phyloP scores from a whole-genome alignment of 2,113 vertebrate genomes.

The Passer montanus region DNA sequence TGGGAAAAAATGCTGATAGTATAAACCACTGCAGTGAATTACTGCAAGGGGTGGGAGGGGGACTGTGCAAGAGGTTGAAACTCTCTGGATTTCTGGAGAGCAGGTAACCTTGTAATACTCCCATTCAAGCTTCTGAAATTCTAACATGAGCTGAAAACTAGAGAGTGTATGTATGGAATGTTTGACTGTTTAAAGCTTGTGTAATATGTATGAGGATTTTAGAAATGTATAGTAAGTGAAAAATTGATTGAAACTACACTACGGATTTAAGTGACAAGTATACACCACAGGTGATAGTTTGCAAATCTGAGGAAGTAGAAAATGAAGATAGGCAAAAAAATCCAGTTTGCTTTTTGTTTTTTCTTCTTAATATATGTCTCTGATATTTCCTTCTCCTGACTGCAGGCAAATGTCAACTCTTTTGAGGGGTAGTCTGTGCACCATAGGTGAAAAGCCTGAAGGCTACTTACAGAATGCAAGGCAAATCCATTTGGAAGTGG shows the following conservation, averaged over 20 bases:
- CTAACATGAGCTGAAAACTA: background rate
- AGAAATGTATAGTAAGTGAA: constrained; percentile 68
- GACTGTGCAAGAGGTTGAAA: background rate
- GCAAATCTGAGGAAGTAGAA: constrained; percentile 30
- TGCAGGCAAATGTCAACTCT: background rate
- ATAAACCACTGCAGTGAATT: background rate
- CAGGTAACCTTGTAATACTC: background rate
- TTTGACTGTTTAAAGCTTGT: background rate
- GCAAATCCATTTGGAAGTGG: constrained; percentile 20
- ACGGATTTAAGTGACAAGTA: background rate
- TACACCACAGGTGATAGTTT: background rate
- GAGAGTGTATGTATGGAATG: background rate
- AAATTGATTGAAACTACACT: constrained; percentile 50
- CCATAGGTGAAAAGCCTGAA: background rate
- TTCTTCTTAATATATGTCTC: background rate
- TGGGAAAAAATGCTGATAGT: background rate
- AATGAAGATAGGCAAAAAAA: constrained; percentile 1
- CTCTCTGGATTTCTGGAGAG: background rate
- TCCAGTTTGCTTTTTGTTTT: background rate
- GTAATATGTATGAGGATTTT: constrained; percentile 14
- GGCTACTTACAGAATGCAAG: constrained; percentile 18
- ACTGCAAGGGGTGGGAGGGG: background rate
- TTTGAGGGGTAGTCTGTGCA: background rate
- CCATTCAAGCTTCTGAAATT: background rate
- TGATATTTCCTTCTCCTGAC: background rate